phyloP scores from a whole-genome alignment of 2,888 invertebrate genomes.

The Rosalia funebris region DNA sequence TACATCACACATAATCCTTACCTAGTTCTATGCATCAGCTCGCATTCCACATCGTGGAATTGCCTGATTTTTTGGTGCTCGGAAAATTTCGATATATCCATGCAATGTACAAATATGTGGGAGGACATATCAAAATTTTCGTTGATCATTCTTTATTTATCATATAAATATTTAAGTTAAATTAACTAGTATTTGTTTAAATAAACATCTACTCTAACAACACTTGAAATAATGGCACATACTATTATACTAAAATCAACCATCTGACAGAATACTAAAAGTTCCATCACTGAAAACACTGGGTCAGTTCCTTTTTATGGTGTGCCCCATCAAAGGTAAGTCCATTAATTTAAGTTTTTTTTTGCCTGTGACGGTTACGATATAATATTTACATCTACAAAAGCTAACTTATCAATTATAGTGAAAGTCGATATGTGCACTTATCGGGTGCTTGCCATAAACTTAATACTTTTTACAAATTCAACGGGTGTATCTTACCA shows the following conservation, averaged over 20 bases:
- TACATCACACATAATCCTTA: slow-evolving; percentile 65
- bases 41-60: slow-evolving; percentile 38
- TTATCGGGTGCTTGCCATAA: slow-evolving; percentile 42
- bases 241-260: slow-evolving; percentile 55
- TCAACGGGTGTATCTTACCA: slow-evolving; percentile 21
- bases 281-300: slow-evolving; percentile 62
- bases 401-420: slow-evolving; percentile 45
- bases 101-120: slow-evolving; percentile 31
- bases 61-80: slow-evolving; percentile 55
- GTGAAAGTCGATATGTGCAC: slow-evolving; percentile 52
- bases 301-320: slow-evolving; percentile 48
- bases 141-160: slow-evolving; percentile 34
- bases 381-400: slow-evolving; percentile 50
- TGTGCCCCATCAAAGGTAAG: slow-evolving; percentile 35
- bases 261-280: slow-evolving; percentile 62
- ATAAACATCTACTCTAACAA: slow-evolving; percentile 62
- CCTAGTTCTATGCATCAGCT: slow-evolving; percentile 54
- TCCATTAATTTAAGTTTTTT: slow-evolving; percentile 16
- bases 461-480: slow-evolving; percentile 46
- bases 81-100: slow-evolving; percentile 62
- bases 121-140: slow-evolving; percentile 62
- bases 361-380: slow-evolving; percentile 33
- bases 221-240: slow-evolving; percentile 64
- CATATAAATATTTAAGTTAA: slow-evolving; percentile 58
- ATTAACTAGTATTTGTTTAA: slow-evolving; percentile 59